Conservation (phyloP, 2,113 vertebrate species). For the Carassius auratus region DNA sequence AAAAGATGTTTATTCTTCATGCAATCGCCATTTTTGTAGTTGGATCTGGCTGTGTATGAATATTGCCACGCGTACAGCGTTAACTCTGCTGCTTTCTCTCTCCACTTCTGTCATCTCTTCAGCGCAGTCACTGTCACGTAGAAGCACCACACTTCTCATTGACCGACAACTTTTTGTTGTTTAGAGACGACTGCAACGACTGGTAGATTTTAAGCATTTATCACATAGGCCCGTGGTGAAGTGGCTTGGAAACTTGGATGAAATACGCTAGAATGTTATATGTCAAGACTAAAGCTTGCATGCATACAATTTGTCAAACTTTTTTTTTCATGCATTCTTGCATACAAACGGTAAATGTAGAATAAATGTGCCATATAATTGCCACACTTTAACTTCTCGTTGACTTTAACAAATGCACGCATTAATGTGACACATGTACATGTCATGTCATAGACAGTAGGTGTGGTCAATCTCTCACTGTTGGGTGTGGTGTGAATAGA, state of each 20-base stretch:
- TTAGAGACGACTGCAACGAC: background rate
- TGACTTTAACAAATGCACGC: background rate
- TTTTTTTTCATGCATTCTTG: background rate
- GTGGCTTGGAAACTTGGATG: background rate
- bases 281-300: background rate
- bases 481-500: conserved; percentile 68
- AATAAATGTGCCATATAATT: background rate
- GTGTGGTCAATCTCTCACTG: conserved; percentile 41
- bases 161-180: background rate
- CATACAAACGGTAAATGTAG: background rate
- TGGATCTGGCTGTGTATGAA: conserved; percentile 85
- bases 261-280: no score
- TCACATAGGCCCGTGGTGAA: background rate
- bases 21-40: conserved; percentile 77
- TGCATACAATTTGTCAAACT: background rate
- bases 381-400: background rate
- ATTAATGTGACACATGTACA: background rate
- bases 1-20: conserved; percentile 58
- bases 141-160: background rate
- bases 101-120: conserved; percentile 15
- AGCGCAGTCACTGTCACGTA: background rate
- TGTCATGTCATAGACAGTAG: background rate
- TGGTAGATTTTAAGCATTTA: background rate
- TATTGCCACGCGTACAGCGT: conserved; percentile 95
- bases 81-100: conserved; percentile 60